Conservation (phyloP, 2,797 vertebrate genomes). For the Acanthurus leucopareius region DNA sequence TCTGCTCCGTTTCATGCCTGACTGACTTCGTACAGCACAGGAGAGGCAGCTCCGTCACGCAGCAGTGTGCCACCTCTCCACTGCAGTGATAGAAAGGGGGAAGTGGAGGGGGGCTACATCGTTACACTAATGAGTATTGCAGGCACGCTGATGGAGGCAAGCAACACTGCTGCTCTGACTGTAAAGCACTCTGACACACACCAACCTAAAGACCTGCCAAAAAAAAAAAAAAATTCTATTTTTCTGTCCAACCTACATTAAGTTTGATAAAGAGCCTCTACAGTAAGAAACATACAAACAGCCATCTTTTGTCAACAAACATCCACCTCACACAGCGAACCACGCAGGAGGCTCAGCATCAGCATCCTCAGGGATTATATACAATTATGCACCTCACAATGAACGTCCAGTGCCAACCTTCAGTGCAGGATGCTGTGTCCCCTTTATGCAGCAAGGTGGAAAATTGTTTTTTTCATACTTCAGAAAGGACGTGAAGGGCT, state of each 20-base stretch:
- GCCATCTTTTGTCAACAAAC: background rate
- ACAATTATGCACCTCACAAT: background rate
- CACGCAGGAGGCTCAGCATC: background rate
- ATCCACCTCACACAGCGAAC: background rate
- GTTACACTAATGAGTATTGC: constrained; percentile 23
- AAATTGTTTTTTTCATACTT: background rate
- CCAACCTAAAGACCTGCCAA: constrained; percentile 2
- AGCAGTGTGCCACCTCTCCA: constrained; percentile 20
- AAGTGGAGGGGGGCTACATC: too few species aligned
- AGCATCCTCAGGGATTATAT: background rate
- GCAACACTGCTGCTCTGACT: constrained; percentile 5
- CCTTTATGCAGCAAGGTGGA: background rate
- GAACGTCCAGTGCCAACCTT: background rate
- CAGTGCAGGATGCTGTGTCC: constrained; percentile 3
- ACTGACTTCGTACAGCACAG: constrained; percentile 43
- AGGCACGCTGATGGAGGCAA: constrained; percentile 10
- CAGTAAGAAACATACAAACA: background rate
- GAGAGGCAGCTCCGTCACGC: constrained; percentile 26
- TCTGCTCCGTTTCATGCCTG: constrained; percentile 30
- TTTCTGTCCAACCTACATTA: background rate
- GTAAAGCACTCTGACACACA: background rate
- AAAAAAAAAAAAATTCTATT: background rate
- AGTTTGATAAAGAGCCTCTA: background rate
- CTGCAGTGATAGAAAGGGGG: background rate
- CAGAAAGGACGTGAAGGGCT: background rate